Percentiles rank a stretch among this genome's conserved stretches.
Conservation (phyloP, 1,140 invertebrate genomes). For the Sipha flava region DNA sequence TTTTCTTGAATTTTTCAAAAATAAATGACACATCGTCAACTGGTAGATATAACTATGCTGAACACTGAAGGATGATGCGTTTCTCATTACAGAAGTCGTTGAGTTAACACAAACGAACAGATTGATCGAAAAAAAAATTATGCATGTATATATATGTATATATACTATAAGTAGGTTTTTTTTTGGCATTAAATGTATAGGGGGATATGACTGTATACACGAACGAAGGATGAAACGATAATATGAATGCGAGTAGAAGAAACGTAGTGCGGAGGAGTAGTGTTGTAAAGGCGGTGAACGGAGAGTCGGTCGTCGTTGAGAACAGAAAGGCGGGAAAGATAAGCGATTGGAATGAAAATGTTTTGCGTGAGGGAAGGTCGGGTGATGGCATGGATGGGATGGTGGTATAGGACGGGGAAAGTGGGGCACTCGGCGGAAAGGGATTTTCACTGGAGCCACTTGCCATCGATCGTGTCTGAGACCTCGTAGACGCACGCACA, state of each 20-base stretch:
- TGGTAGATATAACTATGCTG: too few species aligned
- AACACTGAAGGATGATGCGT: not conserved
- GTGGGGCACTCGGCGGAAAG: conserved; percentile 24
- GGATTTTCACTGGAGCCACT: conserved; percentile 32
- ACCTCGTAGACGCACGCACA: conserved; percentile 26
- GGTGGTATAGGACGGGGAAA: not conserved
- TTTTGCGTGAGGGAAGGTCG: not conserved
- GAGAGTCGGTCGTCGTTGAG: not conserved
- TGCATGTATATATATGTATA: not conserved
- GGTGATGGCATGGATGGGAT: not conserved
- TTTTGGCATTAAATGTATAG: not conserved
- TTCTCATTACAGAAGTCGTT: not conserved
- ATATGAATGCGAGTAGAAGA: not conserved
- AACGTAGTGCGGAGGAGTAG: too few species aligned
- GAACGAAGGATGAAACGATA: not conserved
- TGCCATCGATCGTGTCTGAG: conserved; percentile 33
- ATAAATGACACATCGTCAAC: too few species aligned
- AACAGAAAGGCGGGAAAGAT: conserved; percentile 4
- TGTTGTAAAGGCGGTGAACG: not conserved
- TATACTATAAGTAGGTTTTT: not conserved
- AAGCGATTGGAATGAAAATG: conserved; percentile 31
- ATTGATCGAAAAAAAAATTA: not conserved
- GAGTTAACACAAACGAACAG: not conserved
- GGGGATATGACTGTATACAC: not conserved
- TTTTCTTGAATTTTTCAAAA: not conserved